Base-by-base conservation (phyloP, 2,888 invertebrate genomes). In the Trachelus troglodyta region DNA sequence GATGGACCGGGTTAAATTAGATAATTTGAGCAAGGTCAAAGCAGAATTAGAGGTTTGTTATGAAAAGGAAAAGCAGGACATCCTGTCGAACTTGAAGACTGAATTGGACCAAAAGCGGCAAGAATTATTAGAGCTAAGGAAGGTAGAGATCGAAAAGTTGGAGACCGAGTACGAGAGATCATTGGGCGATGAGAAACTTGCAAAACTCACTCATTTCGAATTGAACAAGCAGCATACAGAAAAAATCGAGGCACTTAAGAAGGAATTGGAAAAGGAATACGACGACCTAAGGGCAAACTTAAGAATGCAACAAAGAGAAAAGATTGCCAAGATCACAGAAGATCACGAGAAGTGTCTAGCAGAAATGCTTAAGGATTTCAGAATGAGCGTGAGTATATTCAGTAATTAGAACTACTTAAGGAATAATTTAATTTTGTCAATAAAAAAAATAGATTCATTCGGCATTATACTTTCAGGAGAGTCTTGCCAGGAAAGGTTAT, bases 401-500 rank as follows among this genome's bases (percentile, higher is more conserved):
- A 33, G 15, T 30, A 15, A 4, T n/a, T 71, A 33, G 6, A 12
- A 12, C 33, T 33, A 33, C 23, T 23, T 56, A 15, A 56, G 31
- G 30, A 69, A 40, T 77, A 12, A 31, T 73, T 30, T 15, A 71
- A 23, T 73, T 76, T 31, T 11, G 69, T 15, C n/a, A 69, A 34
- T 34, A 34, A 73, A 37, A 56, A 6, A 69, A 1, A 74, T 11
- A 74, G 34, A 34, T 23, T 23, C 6, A 34, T n/a, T 68, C 69
- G 23, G 33, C 33, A 33, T 30, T 40, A 35, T 35, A 75, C 77
- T 85, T 91, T 77, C 90, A 96, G 94, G 95, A 96, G 88, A 95
- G 95, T 83, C 92, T 95, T 0, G 91, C 96, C 0, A 93, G 95
- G 1, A 94, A 94, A 11, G 95, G 95, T 80, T 96, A 96, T 89